A percentile compares a stretch with the other conserved stretches of the same genome.
These are phyloP conservation scores for Lingula anatina DNA, from an alignment of 2,888 invertebrate species.

Conservation along the genomic window DNA sequence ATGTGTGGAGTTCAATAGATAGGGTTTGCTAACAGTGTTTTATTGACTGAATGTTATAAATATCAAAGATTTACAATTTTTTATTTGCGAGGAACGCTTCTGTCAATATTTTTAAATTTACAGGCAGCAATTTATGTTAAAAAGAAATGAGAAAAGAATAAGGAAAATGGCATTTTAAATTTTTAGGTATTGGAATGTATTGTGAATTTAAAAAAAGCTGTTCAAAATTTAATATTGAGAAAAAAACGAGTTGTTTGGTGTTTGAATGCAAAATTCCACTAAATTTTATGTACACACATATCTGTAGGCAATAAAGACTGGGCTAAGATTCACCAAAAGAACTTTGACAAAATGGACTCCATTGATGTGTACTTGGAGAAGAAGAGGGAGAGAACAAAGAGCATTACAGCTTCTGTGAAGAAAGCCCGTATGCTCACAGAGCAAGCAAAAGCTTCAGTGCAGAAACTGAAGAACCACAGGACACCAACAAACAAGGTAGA, in stretches of 20 bases:
- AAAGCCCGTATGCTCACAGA: conserved; percentile 20
- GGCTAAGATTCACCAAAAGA: conserved; percentile 36
- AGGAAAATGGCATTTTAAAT: background rate
- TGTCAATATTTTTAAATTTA: too few species aligned
- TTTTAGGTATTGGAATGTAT: conserved; percentile 3
- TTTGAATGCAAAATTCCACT: too few species aligned
- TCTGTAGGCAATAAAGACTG: conserved; percentile 34
- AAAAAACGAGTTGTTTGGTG: too few species aligned
- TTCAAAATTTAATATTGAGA: too few species aligned
- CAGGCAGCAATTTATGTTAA: too few species aligned
- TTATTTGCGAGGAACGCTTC: too few species aligned
- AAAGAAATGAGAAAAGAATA: too few species aligned
- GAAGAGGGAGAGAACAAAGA: conserved; percentile 31
- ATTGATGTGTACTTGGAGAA: conserved; percentile 41
- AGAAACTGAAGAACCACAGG: conserved; percentile 23
- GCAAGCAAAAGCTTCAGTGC: conserved; percentile 19
- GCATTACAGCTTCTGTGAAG: conserved; percentile 24
- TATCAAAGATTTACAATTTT: too few species aligned
- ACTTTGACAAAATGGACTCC: conserved; percentile 41
- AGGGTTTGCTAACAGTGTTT: too few species aligned
- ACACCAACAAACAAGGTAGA: conserved; percentile 16
- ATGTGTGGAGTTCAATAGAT: too few species aligned
- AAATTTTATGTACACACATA: background rate
- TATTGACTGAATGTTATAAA: too few species aligned
- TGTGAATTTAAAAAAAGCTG: too few species aligned